phyloP scores from a whole-genome alignment of 2,797 vertebrate species.

The Danio choprae region DNA sequence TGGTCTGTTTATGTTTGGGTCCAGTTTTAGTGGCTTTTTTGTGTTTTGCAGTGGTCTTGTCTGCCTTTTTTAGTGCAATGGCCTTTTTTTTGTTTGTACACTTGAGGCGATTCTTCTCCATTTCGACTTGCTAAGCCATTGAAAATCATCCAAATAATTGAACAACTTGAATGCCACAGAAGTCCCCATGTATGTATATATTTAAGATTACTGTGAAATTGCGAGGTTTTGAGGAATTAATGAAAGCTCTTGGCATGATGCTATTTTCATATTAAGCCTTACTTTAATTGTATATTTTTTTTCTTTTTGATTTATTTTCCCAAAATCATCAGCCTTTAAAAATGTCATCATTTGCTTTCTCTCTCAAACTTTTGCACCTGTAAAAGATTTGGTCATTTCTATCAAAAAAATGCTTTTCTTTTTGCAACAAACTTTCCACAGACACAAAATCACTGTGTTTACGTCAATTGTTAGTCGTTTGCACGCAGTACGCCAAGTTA shows the following conservation, averaged over 20 bases:
- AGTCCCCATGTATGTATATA: slow-evolving; percentile 62
- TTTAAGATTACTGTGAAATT: slow-evolving; percentile 77
- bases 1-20: slow-evolving; percentile 53
- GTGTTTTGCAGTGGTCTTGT: slow-evolving; percentile 52
- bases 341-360: background rate
- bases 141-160: slow-evolving; percentile 58
- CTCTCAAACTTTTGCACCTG: background rate
- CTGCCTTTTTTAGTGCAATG: slow-evolving; percentile 44
- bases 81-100: slow-evolving; percentile 27
- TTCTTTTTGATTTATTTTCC: background rate
- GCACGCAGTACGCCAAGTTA: slow-evolving; percentile 73
- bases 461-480: slow-evolving; percentile 46
- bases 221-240: slow-evolving; percentile 62
- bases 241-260: slow-evolving; percentile 25
- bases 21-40: slow-evolving; percentile 46
- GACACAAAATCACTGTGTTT: slow-evolving; percentile 59
- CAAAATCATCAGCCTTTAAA: background rate
- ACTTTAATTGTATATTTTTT: slow-evolving; percentile 28
- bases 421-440: slow-evolving; percentile 1
- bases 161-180: slow-evolving; percentile 76
- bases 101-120: slow-evolving; percentile 20
- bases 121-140: slow-evolving; percentile 62
- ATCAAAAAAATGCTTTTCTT: slow-evolving; percentile 7
- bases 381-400: slow-evolving; percentile 7
- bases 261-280: slow-evolving; percentile 58